Conservation (phyloP, 1,140 invertebrate genomes). For the Sesamia nonagrioides region DNA sequence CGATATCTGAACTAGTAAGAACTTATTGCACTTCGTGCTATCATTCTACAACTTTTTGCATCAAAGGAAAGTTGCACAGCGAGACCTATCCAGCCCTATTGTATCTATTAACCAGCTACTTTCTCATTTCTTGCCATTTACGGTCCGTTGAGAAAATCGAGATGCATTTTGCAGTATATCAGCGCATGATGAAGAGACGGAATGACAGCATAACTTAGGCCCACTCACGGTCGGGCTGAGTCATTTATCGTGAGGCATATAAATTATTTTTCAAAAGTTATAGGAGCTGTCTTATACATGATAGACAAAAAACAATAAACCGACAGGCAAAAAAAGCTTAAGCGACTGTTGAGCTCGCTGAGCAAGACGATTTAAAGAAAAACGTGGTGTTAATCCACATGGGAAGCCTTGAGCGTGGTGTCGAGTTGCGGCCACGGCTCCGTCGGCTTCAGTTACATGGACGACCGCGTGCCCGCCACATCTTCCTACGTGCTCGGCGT, state of each 20-base stretch:
- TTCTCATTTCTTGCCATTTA: constrained; percentile 85
- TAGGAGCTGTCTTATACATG: constrained; percentile 9
- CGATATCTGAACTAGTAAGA: constrained; percentile 72
- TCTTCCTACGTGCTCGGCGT: constrained; percentile 63
- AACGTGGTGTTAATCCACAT: constrained; percentile 80
- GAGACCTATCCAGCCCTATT: constrained; percentile 82
- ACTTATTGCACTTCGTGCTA: constrained; percentile 69
- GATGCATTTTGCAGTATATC: constrained; percentile 70
- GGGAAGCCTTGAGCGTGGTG: constrained; percentile 80
- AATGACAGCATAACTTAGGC: constrained; percentile 65
- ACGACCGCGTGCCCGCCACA: constrained; percentile 73
- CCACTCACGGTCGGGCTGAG: constrained; percentile 43
- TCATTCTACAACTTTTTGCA: constrained; percentile 79
- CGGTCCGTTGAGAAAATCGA: constrained; percentile 81
- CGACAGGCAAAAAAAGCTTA: constrained; percentile 38
- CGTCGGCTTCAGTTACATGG: constrained; percentile 76
- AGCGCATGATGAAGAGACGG: constrained; percentile 60
- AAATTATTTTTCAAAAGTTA: constrained; percentile 40
- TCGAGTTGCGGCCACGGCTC: constrained; percentile 67
- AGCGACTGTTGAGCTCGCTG: constrained; percentile 46
- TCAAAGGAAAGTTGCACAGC: constrained; percentile 80
- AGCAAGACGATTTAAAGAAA: constrained; percentile 62
- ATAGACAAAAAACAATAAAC: constrained; percentile 15
- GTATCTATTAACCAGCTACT: constrained; percentile 85
- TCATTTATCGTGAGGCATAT: constrained; percentile 44